Percentiles rank a stretch among this genome's conserved stretches.
phyloP scores from a whole-genome alignment of 2,797 vertebrate genomes.

The Cossypha dichroa region DNA sequence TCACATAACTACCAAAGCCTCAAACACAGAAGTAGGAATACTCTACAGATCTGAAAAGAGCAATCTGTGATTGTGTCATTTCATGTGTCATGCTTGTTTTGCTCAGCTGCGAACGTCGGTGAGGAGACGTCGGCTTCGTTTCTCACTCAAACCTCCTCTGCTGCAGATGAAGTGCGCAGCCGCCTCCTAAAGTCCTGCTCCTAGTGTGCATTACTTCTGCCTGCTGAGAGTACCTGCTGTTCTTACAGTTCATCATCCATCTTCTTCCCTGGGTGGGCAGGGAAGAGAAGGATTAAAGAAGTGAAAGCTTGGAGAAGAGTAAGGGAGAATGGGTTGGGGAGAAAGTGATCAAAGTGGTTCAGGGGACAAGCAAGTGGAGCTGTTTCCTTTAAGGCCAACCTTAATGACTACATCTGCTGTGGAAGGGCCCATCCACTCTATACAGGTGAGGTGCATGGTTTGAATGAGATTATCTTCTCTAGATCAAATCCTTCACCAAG shows the following conservation, averaged over 20 bases:
- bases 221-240: not conserved
- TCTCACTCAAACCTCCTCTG: not conserved
- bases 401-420: not conserved
- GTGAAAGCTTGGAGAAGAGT: not conserved
- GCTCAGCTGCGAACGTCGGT: not conserved
- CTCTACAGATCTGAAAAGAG: not conserved
- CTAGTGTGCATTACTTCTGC: not conserved
- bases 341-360: not conserved
- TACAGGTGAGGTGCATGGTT: not conserved
- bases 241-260: not conserved
- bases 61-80: not conserved
- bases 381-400: not conserved
- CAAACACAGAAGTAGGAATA: not conserved
- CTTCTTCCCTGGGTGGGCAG: not conserved
- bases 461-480: not conserved
- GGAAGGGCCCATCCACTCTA: not conserved
- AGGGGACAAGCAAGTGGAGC: not conserved
- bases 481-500: not conserved
- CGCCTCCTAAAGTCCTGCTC: not conserved
- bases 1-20: not conserved
- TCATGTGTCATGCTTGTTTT: not conserved
- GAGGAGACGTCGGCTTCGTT: not conserved
- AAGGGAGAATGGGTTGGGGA: not conserved
- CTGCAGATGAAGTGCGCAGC: not conserved
- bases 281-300: not conserved